These are phyloP conservation scores for Merluccius polli DNA, from an alignment of 2,797 vertebrate species.

Conservation along the genomic window DNA sequence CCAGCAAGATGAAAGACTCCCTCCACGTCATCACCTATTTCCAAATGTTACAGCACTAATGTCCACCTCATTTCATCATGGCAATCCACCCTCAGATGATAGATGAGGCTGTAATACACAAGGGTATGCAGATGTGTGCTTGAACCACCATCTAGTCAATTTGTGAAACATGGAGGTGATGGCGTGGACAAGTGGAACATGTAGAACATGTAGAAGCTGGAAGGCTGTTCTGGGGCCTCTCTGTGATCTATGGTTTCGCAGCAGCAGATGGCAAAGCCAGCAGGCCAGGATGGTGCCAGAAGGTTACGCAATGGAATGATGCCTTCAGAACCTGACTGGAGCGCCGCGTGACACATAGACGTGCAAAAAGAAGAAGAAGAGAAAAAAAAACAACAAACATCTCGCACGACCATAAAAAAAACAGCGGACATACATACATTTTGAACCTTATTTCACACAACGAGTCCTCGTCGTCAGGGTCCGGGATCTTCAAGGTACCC, in stretches of 20 bases:
- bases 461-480: background rate
- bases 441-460: background rate
- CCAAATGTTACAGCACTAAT: background rate
- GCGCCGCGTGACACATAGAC: constrained; percentile 66
- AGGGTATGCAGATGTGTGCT: background rate
- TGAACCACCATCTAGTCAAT: constrained; percentile 1
- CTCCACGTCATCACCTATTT: background rate
- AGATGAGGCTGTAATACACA: background rate
- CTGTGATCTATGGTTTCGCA: constrained; percentile 58
- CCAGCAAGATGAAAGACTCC: background rate
- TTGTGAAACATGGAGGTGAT: constrained; percentile 20
- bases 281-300: constrained; percentile 72
- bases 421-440: background rate
- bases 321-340: constrained; percentile 68
- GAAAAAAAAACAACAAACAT: background rate
- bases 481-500: background rate
- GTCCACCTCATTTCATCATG: background rate
- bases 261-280: constrained; percentile 76
- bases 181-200: constrained; percentile 16
- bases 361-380: constrained; percentile 47
- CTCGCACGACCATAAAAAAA: background rate
- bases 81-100: background rate
- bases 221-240: constrained; percentile 49
- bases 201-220: constrained; percentile 56
- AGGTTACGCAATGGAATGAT: constrained; percentile 77